Percentiles rank a stretch among this genome's conserved stretches.
Conservation (phyloP, 2,797 vertebrate species). For the Dryobates pubescens region DNA sequence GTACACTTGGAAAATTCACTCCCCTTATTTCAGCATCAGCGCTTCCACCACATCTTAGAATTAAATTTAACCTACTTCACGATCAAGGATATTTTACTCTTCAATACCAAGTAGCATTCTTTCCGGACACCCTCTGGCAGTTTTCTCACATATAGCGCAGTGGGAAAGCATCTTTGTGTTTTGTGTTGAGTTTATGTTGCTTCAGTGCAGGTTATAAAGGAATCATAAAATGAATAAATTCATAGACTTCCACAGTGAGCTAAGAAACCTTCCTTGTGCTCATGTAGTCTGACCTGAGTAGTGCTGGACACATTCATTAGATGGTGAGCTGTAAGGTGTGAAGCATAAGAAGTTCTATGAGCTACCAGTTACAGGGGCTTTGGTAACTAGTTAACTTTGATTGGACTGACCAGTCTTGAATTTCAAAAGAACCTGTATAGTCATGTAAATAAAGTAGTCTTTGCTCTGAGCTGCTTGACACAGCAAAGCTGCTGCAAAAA, state of each 20-base stretch:
- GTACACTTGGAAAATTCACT: neutral
- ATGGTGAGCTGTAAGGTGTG: neutral
- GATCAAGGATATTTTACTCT: neutral
- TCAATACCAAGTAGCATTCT: neutral
- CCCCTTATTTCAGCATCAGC: neutral
- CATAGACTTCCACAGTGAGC: neutral
- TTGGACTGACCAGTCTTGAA: neutral
- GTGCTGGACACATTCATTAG: neutral
- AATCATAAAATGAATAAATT: neutral
- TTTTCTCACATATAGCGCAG: accelerated
- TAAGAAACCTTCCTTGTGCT: neutral
- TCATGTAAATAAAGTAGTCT: neutral
- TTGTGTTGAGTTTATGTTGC: neutral
- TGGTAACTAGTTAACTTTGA: neutral
- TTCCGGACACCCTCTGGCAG: neutral
- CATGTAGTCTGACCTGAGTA: neutral
- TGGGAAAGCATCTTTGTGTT: neutral
- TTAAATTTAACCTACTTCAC: neutral
- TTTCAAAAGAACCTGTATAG: neutral
- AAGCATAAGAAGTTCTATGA: neutral
- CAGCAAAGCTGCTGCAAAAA: neutral
- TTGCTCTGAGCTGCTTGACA: neutral
- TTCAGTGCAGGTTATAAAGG: neutral
- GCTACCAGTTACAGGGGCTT: neutral
- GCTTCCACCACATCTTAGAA: neutral